Conservation (phyloP, 2,888 invertebrate genomes). For the Andrena dorsata region DNA sequence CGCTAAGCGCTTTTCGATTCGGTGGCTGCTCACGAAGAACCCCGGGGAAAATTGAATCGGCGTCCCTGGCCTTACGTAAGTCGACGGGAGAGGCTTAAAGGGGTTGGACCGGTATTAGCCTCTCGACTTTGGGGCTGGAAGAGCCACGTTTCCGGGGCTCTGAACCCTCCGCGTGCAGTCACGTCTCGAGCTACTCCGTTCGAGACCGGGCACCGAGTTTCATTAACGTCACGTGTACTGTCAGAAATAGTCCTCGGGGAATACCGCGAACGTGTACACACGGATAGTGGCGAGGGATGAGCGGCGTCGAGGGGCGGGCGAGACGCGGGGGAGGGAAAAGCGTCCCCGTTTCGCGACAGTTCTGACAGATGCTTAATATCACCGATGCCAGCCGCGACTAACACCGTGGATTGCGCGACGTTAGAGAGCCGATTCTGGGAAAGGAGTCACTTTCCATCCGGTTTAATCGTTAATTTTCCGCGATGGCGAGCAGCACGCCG, state of each 20-base stretch:
- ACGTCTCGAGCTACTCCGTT: constrained; percentile 59
- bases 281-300: background rate
- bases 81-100: constrained; percentile 65
- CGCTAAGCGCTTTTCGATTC: constrained; percentile 76
- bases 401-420: constrained; percentile 44
- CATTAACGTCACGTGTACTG: constrained; percentile 71
- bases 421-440: constrained; percentile 13
- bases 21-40: constrained; percentile 26
- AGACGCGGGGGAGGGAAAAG: background rate
- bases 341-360: constrained; percentile 57
- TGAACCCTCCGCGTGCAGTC: constrained; percentile 57
- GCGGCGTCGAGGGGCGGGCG: background rate
- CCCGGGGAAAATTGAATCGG: constrained; percentile 70
- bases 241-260: constrained; percentile 62
- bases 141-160: constrained; percentile 48
- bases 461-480: background rate
- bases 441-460: background rate
- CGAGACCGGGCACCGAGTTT: constrained; percentile 61
- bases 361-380: constrained; percentile 63
- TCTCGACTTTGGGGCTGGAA: constrained; percentile 32
- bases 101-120: constrained; percentile 67
- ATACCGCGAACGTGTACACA: constrained; percentile 56
- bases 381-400: constrained; percentile 56
- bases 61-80: constrained; percentile 61
- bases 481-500: background rate